Base-by-base conservation (phyloP, 2,113 vertebrate genomes). In the Castor canadensis region DNA sequence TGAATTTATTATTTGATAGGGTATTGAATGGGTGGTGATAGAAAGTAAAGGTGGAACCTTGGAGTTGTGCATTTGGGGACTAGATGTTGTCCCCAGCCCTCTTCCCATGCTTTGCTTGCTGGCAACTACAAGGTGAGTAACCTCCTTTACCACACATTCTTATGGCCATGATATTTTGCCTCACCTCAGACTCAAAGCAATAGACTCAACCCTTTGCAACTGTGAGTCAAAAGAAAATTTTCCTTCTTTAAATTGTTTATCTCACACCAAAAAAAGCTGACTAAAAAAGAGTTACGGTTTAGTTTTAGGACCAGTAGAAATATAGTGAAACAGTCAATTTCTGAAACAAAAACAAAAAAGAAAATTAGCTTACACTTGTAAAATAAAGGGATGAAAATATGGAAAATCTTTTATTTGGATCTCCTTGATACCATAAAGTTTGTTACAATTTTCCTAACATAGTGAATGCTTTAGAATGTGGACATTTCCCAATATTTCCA, bases 401-500 rank as follows among this genome's bases (percentile, higher is more conserved):
- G 76, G 17, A 84, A 76, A 88, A 79, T 79, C 49, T 95, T 85
- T 94, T 75, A 86, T 84, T 93, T 97, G 32, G 58, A 47, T 93
- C 81, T 93, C n/a, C 47, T 58, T 93, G 91, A 85, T 93, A 95
- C 69, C 49, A 87, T 96, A 96, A 92, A 87, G 32, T 58, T 84
- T 96, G 52, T 93, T 93, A 77, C 20, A 82, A 67, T 89, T 93
- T 87, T 93, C 72, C 58, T 73, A 91, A 93, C 71, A 72, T 38
- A 91, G 71, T 84, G 49, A 80, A 64, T 95, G 69, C 89, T 87
- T 95, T 91, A 96, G 82, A 91, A 91, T 93, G 83, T 95, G 88
- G 80, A 76, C 49, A 94, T 96, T 92, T 95, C 66, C 79, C 75
- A 87, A 16, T 97, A 85, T 96, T 94, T 96, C 81, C 81, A 54